Conservation (phyloP, 35 echinoderm and acorn worm genomes). For the Eucidaris tribuloides region DNA sequence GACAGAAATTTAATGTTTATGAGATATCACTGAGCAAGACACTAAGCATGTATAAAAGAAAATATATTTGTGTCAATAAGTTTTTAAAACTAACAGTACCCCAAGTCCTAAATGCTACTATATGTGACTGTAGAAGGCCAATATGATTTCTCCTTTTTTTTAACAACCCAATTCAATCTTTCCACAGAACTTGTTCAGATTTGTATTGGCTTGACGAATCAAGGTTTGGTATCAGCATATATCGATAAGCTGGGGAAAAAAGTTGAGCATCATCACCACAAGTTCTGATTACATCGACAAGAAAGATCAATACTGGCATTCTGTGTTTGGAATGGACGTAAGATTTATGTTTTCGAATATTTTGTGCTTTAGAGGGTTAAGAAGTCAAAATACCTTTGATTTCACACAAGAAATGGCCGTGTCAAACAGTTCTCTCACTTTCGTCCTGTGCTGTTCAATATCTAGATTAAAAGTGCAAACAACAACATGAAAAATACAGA, state of each 20-base stretch:
- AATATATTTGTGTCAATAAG: no score
- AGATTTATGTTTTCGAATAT: neutral
- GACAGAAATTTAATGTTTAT: no score
- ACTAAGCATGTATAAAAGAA: no score
- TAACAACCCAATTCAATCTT: no score
- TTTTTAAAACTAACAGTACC: no score
- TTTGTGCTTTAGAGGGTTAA: no score
- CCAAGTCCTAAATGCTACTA: no score
- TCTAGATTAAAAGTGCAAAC: neutral
- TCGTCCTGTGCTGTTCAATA: neutral
- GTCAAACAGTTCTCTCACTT: conserved; percentile 33
- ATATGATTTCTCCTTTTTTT: no score
- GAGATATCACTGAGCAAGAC: no score
- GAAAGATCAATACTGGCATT: neutral
- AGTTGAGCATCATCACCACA: conserved; percentile 3
- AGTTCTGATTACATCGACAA: neutral
- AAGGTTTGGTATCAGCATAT: neutral
- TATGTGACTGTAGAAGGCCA: no score
- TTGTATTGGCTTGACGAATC: neutral
- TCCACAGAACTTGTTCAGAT: conserved; percentile 10
- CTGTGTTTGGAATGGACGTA: neutral
- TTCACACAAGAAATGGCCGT: conserved; percentile 30
- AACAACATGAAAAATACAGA: neutral
- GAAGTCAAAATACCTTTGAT: conserved; percentile 41
- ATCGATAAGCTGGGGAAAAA: conserved; percentile 23